Evolutionary conservation across 2,113 vertebrate species (phyloP), one percentile per base, ranked within the genome.

Genomic region (Corynorhinus townsendii): DNA sequence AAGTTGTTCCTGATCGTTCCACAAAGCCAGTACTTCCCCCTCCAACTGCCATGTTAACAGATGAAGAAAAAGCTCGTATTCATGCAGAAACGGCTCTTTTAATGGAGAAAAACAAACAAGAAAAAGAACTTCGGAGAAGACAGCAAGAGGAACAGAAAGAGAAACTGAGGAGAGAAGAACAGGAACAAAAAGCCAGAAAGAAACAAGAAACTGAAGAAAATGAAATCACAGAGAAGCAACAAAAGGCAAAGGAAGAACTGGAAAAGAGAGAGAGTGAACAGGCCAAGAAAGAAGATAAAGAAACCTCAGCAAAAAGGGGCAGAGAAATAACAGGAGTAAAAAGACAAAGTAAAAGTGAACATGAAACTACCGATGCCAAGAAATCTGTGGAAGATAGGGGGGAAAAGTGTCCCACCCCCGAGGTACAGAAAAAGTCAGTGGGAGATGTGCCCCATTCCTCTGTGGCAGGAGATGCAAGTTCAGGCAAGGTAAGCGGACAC

Each of bases 1-100:
- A 85, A 40, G 96, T 98, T 2, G 16, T 99, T 92, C 99, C 99
- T 3, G 98, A 99, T 96, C 99, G 99, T 83, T 98, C 99, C 2
- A 98, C 94, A 40, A 99, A 99, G 96, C 99, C 99, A 0, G 0
- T 95, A 0, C 56, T 97, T 40, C 96, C 96, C 17, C 66, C 91
- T 81, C 3, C 94, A 12, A 96, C 91, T 93, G 38, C 33, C 4
- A 5, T 97, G 87, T 97, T 98, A 89, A 98, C 98, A 22, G 98
- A 99, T 59, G 99, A 99, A 87, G 98, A 99, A 75, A 99, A 98
- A 62, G 98, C 97, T 68, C 98, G 93, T 79, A 97, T 99, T 68
- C 99, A 99, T 24, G 98, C 98, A 0, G 98, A 99, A 98, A 98
- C 98, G 0, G 95, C 98, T 43, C 97, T 98, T 14, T 69, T 98